Evolutionary conservation across 2,888 invertebrate species (phyloP), one percentile per base, ranked within the genome.

Genomic region (Glyphotaelius pellucidus): DNA sequence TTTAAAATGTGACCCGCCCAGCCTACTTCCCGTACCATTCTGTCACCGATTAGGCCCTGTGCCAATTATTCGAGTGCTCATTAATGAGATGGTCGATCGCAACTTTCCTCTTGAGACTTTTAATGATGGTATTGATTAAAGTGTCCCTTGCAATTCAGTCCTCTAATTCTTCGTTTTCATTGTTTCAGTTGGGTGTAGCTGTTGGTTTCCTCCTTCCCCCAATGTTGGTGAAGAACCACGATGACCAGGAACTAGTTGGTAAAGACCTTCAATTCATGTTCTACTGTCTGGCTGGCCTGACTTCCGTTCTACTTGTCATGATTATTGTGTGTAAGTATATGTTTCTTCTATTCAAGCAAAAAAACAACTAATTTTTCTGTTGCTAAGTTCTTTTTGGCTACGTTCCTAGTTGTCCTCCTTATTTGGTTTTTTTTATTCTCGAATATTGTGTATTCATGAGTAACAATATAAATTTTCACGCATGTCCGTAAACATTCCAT

Each of bases 291-390:
- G 99, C 99, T 1, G 97, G 97, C 0, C 95, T 98, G 93, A 99
- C 99, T 83, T 97, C 98, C 9, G 95, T 98, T 12, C 96, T 99
- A 91, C 97, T 99, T 92, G 95, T 99, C 19, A 95, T 98, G 84
- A 98, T 99, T 94, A 94, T 98, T 84, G 94, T 99, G 80, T 98
- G 99, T 99, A 96, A 98, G 99, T 97, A 94, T 98, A 35, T 38
- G 25, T 84, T 84, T 67, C 67, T 67, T 25, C 19, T 67, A 7
- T 19, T 67, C 67, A 25, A 67, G 25, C 25, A 67, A 67, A 19
- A 67, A n/a, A 67, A 67, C 67, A 25, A 67, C 25, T n/a, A 7
- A 67, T 67, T 9, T 67, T 67, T 67, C 25, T 52, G 52, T 67
- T 67, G 9, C 25, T 67, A n/a, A 25, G 67, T 67, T 67, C 7